phyloP scores from a whole-genome alignment of 2,113 vertebrate species.

The Hippocampus comes region DNA sequence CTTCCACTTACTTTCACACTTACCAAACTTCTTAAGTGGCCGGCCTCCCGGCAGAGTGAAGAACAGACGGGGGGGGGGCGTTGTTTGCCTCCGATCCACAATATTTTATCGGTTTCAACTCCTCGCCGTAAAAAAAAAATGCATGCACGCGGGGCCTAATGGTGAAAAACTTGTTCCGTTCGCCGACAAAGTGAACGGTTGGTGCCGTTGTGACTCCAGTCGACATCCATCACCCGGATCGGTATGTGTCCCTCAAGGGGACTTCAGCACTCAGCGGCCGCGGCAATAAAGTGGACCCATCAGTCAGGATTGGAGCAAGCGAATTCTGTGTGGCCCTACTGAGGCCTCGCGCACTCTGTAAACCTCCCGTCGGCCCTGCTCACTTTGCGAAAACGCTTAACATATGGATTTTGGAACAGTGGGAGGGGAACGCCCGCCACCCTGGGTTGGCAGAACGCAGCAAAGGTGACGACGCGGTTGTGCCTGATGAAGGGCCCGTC shows the following conservation, averaged over 20 bases:
- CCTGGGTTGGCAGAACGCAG: conserved; percentile 2
- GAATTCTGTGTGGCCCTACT: conserved; percentile 64
- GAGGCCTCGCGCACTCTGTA: conserved; percentile 43
- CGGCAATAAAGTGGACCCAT: conserved; percentile 67
- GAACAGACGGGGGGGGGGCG: conserved; percentile 19
- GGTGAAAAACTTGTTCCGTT: conserved; percentile 8
- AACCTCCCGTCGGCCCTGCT: conserved; percentile 40
- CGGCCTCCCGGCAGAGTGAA: conserved; percentile 19
- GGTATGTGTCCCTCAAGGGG: conserved; percentile 68
- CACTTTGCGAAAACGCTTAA: conserved; percentile 28
- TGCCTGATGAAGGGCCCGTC: conserved; percentile 7
- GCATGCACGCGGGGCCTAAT: conserved; percentile 23
- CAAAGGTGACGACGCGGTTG: conserved; percentile 1
- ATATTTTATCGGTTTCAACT: conserved; percentile 40
- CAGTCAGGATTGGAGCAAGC: conserved; percentile 58
- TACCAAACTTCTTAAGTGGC: conserved; percentile 55
- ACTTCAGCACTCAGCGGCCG: conserved; percentile 45
- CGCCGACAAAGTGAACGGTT: conserved; percentile 22
- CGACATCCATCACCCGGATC: conserved; percentile 67
- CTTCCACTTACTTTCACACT: conserved; percentile 60
- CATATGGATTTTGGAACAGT: conserved; percentile 27
- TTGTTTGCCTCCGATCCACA: conserved; percentile 19
- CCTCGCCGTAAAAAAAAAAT: conserved; percentile 35
- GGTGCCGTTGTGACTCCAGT: conserved; percentile 51
- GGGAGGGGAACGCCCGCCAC: conserved; percentile 22